phyloP scores from a whole-genome alignment of 1,140 invertebrate genomes.

The Drosophila subobscura region DNA sequence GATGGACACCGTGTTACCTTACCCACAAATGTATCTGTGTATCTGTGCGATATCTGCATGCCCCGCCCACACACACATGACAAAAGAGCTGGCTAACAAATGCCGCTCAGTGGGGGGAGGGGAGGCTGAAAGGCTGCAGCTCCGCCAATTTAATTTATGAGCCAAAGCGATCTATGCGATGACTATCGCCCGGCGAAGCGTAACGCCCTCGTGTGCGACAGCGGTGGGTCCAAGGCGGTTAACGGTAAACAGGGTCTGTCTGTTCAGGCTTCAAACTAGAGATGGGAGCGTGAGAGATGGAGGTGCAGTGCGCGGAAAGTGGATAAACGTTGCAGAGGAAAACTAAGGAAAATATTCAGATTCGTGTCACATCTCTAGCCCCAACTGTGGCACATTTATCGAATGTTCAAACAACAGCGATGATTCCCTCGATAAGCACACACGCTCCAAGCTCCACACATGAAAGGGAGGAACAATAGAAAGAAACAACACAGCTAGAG shows the following conservation, averaged over 20 bases:
- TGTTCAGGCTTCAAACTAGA: constrained; percentile 18
- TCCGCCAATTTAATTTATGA: constrained; percentile 67
- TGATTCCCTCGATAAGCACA: constrained; percentile 24
- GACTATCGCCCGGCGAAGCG: constrained; percentile 56
- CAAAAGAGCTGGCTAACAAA: constrained; percentile 31
- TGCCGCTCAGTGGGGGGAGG: constrained; percentile 21
- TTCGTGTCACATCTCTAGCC: no score
- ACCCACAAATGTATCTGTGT: constrained; percentile 10
- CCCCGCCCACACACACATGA: constrained; percentile 62
- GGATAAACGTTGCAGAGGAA: no score
- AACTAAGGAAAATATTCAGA: no score
- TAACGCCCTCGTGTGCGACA: constrained; percentile 56
- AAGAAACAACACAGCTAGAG: not conserved
- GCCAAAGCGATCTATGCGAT: constrained; percentile 49
- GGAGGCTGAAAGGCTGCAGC: not conserved
- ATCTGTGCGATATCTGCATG: constrained; percentile 31
- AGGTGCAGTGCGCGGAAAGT: not conserved
- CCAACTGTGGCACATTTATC: constrained; percentile 28
- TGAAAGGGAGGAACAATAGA: constrained; percentile 19
- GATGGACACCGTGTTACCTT: constrained; percentile 63
- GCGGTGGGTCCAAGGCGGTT: constrained; percentile 17
- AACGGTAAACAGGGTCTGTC: constrained; percentile 38
- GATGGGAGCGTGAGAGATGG: constrained; percentile 2
- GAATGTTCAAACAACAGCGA: constrained; percentile 35
- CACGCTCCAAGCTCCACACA: constrained; percentile 14